Evolutionary conservation across 1,140 invertebrate genomes (phyloP).

Genomic region (Drosophila arawakana): DNA sequence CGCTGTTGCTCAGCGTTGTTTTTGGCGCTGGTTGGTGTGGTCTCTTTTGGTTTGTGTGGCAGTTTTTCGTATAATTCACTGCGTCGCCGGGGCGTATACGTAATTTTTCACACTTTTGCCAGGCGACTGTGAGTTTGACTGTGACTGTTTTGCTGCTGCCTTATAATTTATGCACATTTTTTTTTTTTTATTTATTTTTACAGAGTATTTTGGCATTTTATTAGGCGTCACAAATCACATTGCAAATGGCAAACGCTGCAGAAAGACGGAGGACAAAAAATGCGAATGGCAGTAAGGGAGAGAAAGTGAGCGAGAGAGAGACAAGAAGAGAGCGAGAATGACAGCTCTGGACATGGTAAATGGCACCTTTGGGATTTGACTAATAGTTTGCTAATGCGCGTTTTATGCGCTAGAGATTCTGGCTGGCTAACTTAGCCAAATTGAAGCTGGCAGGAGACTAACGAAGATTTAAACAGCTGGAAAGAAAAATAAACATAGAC

Average conservation of each 20-base stretch:
- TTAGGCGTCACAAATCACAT: constrained; percentile 63
- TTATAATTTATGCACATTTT: constrained; percentile 64
- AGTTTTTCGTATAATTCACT: constrained; percentile 28
- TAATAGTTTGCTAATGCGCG: constrained; percentile 69
- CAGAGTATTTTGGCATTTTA: constrained; percentile 57
- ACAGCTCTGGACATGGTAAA: constrained; percentile 50
- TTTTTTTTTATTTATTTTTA: constrained; percentile 55
- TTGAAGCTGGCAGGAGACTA: constrained; percentile 34
- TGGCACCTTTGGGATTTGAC: constrained; percentile 57
- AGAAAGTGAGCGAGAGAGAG: not conserved
- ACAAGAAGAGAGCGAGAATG: not conserved
- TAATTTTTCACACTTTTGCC: constrained; percentile 59
- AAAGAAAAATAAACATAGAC: not conserved
- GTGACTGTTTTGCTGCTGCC: constrained; percentile 21
- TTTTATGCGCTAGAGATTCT: constrained; percentile 53
- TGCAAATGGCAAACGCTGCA: constrained; percentile 53
- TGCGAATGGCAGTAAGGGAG: not conserved
- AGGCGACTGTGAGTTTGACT: constrained; percentile 13
- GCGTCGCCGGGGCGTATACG: constrained; percentile 50
- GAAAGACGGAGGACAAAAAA: not conserved
- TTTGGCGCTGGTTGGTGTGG: constrained; percentile 15
- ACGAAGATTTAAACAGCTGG: constrained; percentile 11
- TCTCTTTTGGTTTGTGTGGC: constrained; percentile 36
- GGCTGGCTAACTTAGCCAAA: constrained; percentile 26
- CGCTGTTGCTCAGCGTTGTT: not conserved